These are phyloP conservation scores for Takifugu flavidus DNA, from an alignment of 2,113 vertebrate genomes.

Conservation along the genomic window DNA sequence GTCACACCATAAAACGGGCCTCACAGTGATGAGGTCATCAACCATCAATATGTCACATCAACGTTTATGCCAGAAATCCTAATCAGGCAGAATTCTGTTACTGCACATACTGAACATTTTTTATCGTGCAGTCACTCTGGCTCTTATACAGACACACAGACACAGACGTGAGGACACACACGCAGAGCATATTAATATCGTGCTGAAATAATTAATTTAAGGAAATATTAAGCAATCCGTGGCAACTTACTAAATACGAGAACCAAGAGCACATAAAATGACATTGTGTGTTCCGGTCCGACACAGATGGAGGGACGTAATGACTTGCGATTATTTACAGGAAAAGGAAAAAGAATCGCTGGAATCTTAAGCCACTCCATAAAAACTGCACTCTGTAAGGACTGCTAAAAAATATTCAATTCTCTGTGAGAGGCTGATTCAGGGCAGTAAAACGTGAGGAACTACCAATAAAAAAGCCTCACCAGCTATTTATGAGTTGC, in stretches of 20 bases:
- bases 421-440: conserved; percentile 40
- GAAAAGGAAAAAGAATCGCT: conserved; percentile 56
- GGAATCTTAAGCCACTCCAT: conserved; percentile 73
- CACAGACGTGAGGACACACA: not conserved
- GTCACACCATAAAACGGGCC: conserved; percentile 23
- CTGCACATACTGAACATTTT: conserved; percentile 41
- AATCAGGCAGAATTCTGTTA: conserved; percentile 53
- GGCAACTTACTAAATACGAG: conserved; percentile 8
- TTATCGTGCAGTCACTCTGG: conserved; percentile 50
- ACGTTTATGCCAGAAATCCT: conserved; percentile 24
- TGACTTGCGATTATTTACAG: conserved; percentile 48
- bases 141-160: not conserved
- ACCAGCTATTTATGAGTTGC: conserved; percentile 43
- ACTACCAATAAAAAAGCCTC: conserved; percentile 62
- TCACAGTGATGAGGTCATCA: conserved; percentile 44
- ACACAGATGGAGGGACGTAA: conserved; percentile 65
- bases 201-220: too few species aligned
- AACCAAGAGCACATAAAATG: conserved; percentile 20
- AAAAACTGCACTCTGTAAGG: conserved; percentile 60
- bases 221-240: not conserved
- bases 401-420: conserved; percentile 55
- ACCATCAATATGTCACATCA: conserved; percentile 45
- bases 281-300: conserved; percentile 13
- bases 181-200: not conserved
- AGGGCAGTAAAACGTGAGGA: conserved; percentile 63